Evolutionary conservation across 2,113 vertebrate genomes (phyloP).

Genomic region (Myotis davidii): DNA sequence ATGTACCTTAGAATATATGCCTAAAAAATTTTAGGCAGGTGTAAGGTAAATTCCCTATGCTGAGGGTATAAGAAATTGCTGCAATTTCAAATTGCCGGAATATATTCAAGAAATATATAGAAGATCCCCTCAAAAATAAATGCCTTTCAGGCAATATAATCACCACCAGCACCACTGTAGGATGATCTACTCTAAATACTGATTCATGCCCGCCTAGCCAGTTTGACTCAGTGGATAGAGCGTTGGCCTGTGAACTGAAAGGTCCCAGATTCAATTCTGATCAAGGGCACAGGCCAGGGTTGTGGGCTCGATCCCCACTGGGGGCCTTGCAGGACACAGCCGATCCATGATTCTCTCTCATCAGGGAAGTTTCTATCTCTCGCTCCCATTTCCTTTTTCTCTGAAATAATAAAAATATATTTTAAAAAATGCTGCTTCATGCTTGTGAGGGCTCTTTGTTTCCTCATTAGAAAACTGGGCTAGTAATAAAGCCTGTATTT

Average conservation of each 20-base stretch:
- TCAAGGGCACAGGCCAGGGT: no score
- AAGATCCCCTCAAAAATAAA: background rate
- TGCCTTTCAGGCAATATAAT: slow-evolving; percentile 20
- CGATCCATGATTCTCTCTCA: no score
- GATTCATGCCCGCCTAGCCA: no score
- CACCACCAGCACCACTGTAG: background rate
- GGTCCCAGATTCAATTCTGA: no score
- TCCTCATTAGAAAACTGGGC: slow-evolving; percentile 32
- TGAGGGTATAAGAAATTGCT: background rate
- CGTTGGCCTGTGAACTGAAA: no score
- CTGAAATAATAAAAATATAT: no score
- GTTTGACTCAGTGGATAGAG: no score
- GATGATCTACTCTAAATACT: background rate
- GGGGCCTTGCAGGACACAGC: no score
- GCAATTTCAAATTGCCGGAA: slow-evolving; percentile 20
- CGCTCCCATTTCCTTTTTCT: no score
- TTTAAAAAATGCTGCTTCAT: no score
- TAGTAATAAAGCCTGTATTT: background rate
- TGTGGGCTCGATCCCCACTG: no score
- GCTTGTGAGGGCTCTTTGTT: background rate
- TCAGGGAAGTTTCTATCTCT: no score
- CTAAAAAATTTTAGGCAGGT: background rate
- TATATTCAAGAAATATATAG: background rate
- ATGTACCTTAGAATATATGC: slow-evolving; percentile 20
- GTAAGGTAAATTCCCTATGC: background rate